Base-by-base conservation (phyloP, 2,888 invertebrate genomes). In the Drepana falcataria region DNA sequence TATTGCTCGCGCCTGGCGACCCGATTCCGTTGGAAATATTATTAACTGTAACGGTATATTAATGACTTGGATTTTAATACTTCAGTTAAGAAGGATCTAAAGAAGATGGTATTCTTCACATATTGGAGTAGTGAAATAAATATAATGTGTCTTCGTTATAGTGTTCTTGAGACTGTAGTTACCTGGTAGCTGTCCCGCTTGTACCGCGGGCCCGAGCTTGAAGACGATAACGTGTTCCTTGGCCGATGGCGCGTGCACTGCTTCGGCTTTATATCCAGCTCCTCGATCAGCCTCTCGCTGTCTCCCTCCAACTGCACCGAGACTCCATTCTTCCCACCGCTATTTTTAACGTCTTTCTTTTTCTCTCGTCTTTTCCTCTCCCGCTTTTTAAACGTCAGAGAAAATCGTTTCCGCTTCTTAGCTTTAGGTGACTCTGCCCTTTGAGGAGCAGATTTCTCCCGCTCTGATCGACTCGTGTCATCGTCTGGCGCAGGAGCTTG, bases 121-220 rank as follows among this genome's bases (percentile, higher is more conserved):
- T 35, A 6, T 48, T 35, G 7, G 37, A 4, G 9, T 9, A 9
- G 6, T 44, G 44, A 44, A 44, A 3, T 44, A 9, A 37, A 37
- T 44, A 9, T 1, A 44, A 44, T 6, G 44, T 44, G 9, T 44
- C 44, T 44, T 9, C 44, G 37, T 37, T 4, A 9, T 9, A 7
- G 44, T 44, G 44, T 44, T 44, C 44, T 44, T 44, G 44, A 9
- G 9, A 44, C 2, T 44, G 44, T 52, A 54, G 61, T 59, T 79
- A 91, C 91, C 91, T 91, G 91, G 73, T 91, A 91, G 66, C 91
- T 91, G 69, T 91, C 91, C 83, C 90, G 88, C 83, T 90, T 90
- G 69, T 87, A 90, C 47, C 91, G 87, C 84, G 90, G 88, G 80
- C 90, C 87, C 58, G 89, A 87, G 68, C 87, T 87, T 33, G 88